Evolutionary conservation across 2,797 vertebrate genomes (phyloP).

Genomic region (Karalla daura): DNA sequence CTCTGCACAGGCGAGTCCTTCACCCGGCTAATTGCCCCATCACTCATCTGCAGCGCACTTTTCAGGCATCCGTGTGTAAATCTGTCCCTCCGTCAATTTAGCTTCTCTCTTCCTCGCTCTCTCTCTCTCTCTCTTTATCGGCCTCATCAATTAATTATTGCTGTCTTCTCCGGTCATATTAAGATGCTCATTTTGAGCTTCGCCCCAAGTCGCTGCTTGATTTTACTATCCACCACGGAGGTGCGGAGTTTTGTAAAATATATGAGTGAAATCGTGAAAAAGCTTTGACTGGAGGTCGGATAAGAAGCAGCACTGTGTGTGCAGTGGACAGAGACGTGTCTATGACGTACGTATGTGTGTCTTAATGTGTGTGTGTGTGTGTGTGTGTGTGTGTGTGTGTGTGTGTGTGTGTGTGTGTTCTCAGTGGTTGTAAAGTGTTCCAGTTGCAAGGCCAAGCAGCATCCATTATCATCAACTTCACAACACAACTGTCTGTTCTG

Average conservation of each 20-base stretch:
- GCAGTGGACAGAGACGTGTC: neutral
- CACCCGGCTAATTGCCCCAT: constrained; percentile 28
- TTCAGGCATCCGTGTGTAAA: neutral
- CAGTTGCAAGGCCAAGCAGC: constrained; percentile 16
- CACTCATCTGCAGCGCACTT: constrained; percentile 4
- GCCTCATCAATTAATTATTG: neutral
- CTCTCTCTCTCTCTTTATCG: constrained; percentile 3
- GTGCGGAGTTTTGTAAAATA: neutral
- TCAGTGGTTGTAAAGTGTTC: constrained; percentile 19
- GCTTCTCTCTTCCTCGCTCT: neutral
- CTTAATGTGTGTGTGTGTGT: neutral
- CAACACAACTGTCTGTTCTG: constrained; percentile 37
- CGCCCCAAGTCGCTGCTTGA: too few relatives aligned
- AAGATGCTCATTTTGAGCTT: neutral
- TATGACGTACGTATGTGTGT: neutral
- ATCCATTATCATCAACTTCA: constrained; percentile 32
- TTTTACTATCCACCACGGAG: too few relatives aligned
- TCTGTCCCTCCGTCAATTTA: neutral
- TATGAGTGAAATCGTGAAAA: neutral
- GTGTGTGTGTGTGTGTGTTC: neutral
- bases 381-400: neutral
- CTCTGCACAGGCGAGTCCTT: constrained; percentile 20
- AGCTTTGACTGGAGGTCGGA: neutral
- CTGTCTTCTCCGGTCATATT: too few relatives aligned
- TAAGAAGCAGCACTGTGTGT: neutral